A percentile compares a stretch with the other conserved stretches of the same genome.
Conservation (phyloP, 2,113 vertebrate species). For the Electrona antarctica region DNA sequence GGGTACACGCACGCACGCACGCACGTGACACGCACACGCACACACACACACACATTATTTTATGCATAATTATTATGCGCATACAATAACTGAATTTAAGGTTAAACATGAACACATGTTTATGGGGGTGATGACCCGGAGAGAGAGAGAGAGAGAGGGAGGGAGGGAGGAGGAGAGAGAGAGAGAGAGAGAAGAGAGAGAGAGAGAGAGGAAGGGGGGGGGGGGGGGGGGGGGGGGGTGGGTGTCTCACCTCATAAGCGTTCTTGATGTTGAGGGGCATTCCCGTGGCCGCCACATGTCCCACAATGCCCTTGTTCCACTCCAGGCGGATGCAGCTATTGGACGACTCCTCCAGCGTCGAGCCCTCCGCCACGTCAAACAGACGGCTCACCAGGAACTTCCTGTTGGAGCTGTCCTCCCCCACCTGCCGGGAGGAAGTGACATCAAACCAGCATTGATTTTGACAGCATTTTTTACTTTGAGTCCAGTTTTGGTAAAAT, state of each 20-base stretch:
- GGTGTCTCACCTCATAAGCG: constrained; percentile 88
- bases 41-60: not conserved
- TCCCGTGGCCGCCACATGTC: constrained; percentile 92
- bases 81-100: too few species aligned
- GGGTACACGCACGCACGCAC: too few species aligned
- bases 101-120: too few species aligned
- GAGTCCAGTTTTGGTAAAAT: too few species aligned
- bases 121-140: too few species aligned
- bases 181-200: not conserved
- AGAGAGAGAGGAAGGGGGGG: not conserved
- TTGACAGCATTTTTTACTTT: too few species aligned
- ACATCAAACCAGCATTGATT: not conserved
- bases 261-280: constrained; percentile 94
- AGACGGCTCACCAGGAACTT: constrained; percentile 94
- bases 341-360: constrained; percentile 92
- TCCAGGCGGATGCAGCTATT: constrained; percentile 93
- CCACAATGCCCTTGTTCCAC: constrained; percentile 98
- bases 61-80: too few species aligned
- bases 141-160: too few species aligned
- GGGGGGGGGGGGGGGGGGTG: not conserved
- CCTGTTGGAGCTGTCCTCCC: constrained; percentile 95
- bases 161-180: too few species aligned
- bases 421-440: constrained; percentile 66
- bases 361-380: constrained; percentile 96
- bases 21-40: too few species aligned